Evolutionary conservation across 2,113 vertebrate genomes (phyloP).

Genomic region (Pomatorhinus ruficollis): DNA sequence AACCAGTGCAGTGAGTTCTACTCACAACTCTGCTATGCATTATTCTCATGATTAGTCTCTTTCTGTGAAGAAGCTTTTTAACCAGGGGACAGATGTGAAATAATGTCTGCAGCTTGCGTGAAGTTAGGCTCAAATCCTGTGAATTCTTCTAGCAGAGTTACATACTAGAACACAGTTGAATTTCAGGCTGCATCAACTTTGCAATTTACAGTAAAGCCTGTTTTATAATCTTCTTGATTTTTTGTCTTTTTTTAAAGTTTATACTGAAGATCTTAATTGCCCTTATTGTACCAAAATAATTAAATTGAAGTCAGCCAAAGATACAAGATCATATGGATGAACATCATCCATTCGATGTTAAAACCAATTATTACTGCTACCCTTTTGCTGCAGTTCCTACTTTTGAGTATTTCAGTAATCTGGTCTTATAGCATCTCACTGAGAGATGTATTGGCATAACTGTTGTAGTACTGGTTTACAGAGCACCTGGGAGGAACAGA

Average conservation of each 20-base stretch:
- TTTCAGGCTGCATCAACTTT: neutral
- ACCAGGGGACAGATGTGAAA: neutral
- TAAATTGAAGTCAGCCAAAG: neutral
- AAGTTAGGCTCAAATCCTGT: neutral
- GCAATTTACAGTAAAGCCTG: neutral
- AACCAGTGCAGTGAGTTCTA: neutral
- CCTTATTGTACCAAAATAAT: neutral
- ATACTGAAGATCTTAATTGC: neutral
- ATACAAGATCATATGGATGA: neutral
- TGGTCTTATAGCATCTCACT: neutral
- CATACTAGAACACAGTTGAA: neutral
- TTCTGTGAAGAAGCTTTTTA: neutral
- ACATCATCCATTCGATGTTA: fast-evolving
- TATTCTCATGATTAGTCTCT: neutral
- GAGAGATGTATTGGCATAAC: neutral
- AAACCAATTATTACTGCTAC: fast-evolving
- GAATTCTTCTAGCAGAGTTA: neutral
- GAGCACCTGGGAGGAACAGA: neutral
- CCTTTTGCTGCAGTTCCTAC: neutral
- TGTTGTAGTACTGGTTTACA: neutral
- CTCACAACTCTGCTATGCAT: fast-evolving
- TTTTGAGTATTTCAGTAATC: neutral
- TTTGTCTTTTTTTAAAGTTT: neutral
- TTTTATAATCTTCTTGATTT: neutral
- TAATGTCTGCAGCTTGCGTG: neutral